These are phyloP conservation scores for Onchidella celtica DNA, from an alignment of 2,888 invertebrate genomes.

Conservation along the genomic window DNA sequence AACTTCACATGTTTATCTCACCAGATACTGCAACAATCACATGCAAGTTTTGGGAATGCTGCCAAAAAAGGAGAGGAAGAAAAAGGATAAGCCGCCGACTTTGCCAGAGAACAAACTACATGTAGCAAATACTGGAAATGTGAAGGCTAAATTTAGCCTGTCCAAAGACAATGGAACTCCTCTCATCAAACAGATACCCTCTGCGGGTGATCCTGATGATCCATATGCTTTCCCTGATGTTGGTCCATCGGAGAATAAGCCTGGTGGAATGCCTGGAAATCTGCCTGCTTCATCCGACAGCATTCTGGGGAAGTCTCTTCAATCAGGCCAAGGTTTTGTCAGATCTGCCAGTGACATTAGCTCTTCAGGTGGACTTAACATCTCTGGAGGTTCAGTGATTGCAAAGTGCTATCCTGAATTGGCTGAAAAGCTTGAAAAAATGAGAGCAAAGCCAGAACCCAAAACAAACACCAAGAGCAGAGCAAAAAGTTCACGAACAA, in stretches of 20 bases:
- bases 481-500: slow-evolving; percentile 76
- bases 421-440: slow-evolving; percentile 76
- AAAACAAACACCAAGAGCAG: slow-evolving; percentile 52
- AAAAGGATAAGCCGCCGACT: slow-evolving; percentile 58
- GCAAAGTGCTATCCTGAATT: slow-evolving; percentile 78
- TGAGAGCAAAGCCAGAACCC: slow-evolving; percentile 67
- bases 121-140: slow-evolving; percentile 46
- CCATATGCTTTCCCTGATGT: slow-evolving; percentile 74
- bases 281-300: slow-evolving; percentile 33
- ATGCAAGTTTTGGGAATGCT: slow-evolving; percentile 80
- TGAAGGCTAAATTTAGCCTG: slow-evolving; percentile 49
- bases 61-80: slow-evolving; percentile 72
- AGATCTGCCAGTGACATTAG: slow-evolving; percentile 46
- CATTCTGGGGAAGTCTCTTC: slow-evolving; percentile 47
- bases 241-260: slow-evolving; percentile 42
- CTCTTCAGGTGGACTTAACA: slow-evolving; percentile 3
- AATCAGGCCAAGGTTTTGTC: slow-evolving; percentile 48
- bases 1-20: slow-evolving; percentile 17
- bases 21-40: slow-evolving; percentile 81
- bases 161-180: slow-evolving; percentile 48
- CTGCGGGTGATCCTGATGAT: slow-evolving; percentile 71
- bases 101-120: slow-evolving; percentile 24
- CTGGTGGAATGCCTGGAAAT: not conserved
- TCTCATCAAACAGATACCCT: slow-evolving; percentile 33
- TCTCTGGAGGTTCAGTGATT: slow-evolving; percentile 59